Evolutionary conservation across 2,797 vertebrate genomes (phyloP), one percentile per base, ranked within the genome.

Genomic region (Danio albolineatus): DNA sequence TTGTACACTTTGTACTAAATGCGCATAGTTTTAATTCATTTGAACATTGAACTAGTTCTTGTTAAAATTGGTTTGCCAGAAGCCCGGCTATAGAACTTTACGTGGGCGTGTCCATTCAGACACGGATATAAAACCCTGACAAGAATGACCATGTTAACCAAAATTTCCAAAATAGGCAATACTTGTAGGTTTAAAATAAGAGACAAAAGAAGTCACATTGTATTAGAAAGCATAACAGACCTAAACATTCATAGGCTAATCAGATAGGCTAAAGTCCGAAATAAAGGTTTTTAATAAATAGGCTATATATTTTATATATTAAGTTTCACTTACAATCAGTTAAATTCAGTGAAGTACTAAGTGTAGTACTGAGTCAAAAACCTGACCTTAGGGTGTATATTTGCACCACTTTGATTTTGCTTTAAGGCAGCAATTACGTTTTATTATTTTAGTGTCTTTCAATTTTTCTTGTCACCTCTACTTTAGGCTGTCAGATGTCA

Each of bases 331-430:
- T 28, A 28, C 28, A 53, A 53, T 36, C 7, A 19, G 13, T 10
- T 51, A 12, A 28, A 17, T 12, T 38, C 0, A 7, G 7, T 28
- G 28, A 28, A 28, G 28, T 28, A n/a, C n/a, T n/a, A n/a, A n/a
- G n/a, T n/a, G n/a, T n/a, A n/a, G 28, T 28, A 28, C 3, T 28
- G 28, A 28, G 3, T 28, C 28, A 28, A 28, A 28, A 28, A 28
- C 28, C 7, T 53, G n/a, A 51, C 6, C n/a, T 48, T 28, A 41
- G n/a, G 49, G 49, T 53, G 49, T 39, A 51, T 12, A 17, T 70
- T 71, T 41, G 51, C 67, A 71, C 10, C 10, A 39, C 14, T 61
- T 61, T n/a, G 36, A 39, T n/a, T 61, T 61, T 21, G 54, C 19
- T 28, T 10, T 2, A 28, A 28, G 5, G 5, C 19, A 13, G 28